Evolutionary conservation across 2,113 vertebrate genomes (phyloP).

Genomic region (Stictonetta naevosa): DNA sequence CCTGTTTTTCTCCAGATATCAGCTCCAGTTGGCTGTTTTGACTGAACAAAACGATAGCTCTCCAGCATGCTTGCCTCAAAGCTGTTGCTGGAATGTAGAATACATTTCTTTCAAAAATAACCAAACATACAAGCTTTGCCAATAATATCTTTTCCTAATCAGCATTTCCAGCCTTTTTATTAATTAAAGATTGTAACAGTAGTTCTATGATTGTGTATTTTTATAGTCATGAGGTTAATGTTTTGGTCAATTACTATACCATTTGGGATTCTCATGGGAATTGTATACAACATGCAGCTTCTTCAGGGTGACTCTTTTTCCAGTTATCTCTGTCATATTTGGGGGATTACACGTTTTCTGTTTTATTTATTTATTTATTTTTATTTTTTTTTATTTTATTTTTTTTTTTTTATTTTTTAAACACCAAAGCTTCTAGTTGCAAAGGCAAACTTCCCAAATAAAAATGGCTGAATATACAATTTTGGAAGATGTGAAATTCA

Average conservation of each 20-base stretch:
- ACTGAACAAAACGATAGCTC: background rate
- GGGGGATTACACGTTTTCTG: background rate
- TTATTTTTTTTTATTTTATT: no score
- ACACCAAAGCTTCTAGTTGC: background rate
- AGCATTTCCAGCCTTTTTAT: background rate
- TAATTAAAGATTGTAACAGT: background rate
- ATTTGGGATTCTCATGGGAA: background rate
- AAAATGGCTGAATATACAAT: background rate
- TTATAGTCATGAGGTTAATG: background rate
- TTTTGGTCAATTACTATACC: background rate
- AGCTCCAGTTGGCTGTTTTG: constrained; percentile 11
- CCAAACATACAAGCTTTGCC: background rate
- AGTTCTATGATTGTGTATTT: background rate
- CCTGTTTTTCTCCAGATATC: background rate
- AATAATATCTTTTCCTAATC: background rate
- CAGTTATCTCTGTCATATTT: background rate
- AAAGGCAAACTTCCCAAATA: background rate
- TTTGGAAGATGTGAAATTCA: background rate
- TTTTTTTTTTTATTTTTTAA: background rate
- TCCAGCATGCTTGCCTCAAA: background rate
- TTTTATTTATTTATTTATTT: background rate
- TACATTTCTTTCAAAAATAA: background rate
- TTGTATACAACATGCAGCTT: background rate
- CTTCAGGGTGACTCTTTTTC: background rate
- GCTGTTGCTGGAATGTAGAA: background rate